Evolutionary conservation across 1,140 invertebrate genomes (phyloP).

Genomic region (Drosophila asahinai): DNA sequence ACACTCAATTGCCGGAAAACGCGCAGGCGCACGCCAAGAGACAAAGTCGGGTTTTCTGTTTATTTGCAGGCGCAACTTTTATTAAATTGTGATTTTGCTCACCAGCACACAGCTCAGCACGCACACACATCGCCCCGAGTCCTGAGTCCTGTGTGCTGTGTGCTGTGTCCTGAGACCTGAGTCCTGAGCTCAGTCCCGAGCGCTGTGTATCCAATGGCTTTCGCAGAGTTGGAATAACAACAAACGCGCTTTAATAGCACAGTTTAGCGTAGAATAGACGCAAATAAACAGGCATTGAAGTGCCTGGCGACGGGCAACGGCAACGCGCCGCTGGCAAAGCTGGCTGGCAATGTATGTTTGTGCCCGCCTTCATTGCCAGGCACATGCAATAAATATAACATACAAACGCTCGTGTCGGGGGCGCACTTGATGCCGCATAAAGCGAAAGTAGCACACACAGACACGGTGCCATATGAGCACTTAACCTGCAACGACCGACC

Average conservation of each 20-base stretch:
- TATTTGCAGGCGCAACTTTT: slow-evolving; percentile 82
- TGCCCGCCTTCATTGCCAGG: slow-evolving; percentile 70
- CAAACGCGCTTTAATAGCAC: slow-evolving; percentile 82
- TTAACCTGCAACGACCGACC: slow-evolving; percentile 55
- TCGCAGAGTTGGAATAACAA: slow-evolving; percentile 75
- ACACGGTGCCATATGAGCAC: slow-evolving; percentile 45
- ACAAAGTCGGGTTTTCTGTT: slow-evolving; percentile 60
- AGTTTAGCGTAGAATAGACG: slow-evolving; percentile 82
- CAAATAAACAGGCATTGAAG: slow-evolving; percentile 79
- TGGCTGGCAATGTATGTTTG: slow-evolving; percentile 26
- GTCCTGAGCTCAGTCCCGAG: slow-evolving; percentile 22
- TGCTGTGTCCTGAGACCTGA: not conserved
- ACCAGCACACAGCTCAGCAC: slow-evolving; percentile 36
- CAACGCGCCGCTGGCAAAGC: slow-evolving; percentile 24
- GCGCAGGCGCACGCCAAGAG: slow-evolving; percentile 58
- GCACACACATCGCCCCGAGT: slow-evolving; percentile 16
- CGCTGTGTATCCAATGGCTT: slow-evolving; percentile 57
- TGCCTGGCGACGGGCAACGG: slow-evolving; percentile 54
- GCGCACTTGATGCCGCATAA: slow-evolving; percentile 76
- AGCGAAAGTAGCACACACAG: slow-evolving; percentile 69
- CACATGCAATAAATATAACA: slow-evolving; percentile 78
- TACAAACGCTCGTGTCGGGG: slow-evolving; percentile 51
- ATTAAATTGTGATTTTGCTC: slow-evolving; percentile 80
- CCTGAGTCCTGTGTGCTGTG: not conserved
- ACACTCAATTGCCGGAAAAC: slow-evolving; percentile 20